These are phyloP conservation scores for Poecilia velifera DNA, from an alignment of 2,797 vertebrate species.

Conservation along the genomic window DNA sequence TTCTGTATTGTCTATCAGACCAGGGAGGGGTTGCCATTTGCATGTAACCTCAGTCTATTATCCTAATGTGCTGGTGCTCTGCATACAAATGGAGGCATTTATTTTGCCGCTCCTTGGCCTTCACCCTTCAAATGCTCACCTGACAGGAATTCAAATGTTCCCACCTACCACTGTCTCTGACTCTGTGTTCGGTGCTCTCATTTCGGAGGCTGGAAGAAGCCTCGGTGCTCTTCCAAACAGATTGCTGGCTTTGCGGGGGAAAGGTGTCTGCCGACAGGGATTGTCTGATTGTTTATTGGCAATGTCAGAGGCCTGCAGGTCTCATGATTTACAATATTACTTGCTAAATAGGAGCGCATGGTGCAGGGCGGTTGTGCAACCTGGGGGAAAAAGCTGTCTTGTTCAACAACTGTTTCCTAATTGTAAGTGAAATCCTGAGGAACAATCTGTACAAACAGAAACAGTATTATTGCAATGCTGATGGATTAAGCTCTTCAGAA, in stretches of 20 bases:
- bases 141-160: conserved; percentile 81
- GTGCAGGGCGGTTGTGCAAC: conserved; percentile 58
- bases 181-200: conserved; percentile 62
- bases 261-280: conserved; percentile 42
- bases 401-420: conserved; percentile 64
- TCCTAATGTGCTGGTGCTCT: conserved; percentile 77
- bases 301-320: conserved; percentile 37
- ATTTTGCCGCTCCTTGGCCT: conserved; percentile 73
- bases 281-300: conserved; percentile 58
- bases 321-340: conserved; percentile 51
- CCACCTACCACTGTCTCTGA: conserved; percentile 50
- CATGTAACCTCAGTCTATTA: conserved; percentile 83
- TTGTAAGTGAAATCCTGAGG: conserved; percentile 47
- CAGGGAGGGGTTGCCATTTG: conserved; percentile 79
- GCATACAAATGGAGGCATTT: conserved; percentile 87
- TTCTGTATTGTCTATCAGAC: conserved; percentile 66
- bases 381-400: conserved; percentile 31
- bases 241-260: conserved; percentile 32
- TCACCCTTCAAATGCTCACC: conserved; percentile 75
- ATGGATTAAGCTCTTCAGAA: conserved; percentile 26
- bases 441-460: conserved; percentile 52
- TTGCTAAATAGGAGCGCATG: conserved; percentile 50
- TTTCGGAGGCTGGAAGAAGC: conserved; percentile 61
- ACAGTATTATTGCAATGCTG: conserved; percentile 23
- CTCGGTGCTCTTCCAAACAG: conserved; percentile 50